These are phyloP conservation scores for Ahaetulla prasina DNA, from an alignment of 2,113 vertebrate genomes.

Conservation along the genomic window DNA sequence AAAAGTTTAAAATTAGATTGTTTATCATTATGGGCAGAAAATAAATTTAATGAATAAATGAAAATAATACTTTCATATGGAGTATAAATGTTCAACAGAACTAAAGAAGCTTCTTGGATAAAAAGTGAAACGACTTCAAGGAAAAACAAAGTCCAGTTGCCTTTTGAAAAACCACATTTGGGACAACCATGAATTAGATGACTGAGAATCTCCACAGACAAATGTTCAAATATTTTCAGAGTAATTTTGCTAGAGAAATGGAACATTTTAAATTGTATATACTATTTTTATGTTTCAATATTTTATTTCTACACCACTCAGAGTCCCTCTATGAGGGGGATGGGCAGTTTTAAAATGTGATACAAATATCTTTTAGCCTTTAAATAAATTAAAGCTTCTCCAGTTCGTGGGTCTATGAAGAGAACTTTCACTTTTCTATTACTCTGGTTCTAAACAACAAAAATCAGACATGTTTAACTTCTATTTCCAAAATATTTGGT, in stretches of 20 bases:
- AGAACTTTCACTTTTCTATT: constrained; percentile 70
- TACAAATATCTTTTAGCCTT: constrained; percentile 63
- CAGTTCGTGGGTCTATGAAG: constrained; percentile 59
- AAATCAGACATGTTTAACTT: constrained; percentile 60
- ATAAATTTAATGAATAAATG: not conserved
- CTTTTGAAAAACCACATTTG: not conserved
- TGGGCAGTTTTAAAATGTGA: not conserved
- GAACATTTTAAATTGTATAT: constrained; percentile 45
- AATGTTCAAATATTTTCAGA: constrained; percentile 75
- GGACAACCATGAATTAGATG: not conserved
- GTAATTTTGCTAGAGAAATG: constrained; percentile 71
- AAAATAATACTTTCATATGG: constrained; percentile 73
- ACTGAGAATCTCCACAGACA: constrained; percentile 34
- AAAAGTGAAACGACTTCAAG: not conserved
- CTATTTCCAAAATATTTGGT: constrained; percentile 40
- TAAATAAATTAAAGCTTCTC: constrained; percentile 62
- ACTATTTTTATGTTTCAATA: not conserved
- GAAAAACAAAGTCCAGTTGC: not conserved
- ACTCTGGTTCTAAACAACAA: constrained; percentile 65
- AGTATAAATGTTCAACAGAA: constrained; percentile 75
- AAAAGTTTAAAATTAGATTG: constrained; percentile 67
- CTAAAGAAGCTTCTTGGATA: not conserved
- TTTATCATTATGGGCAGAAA: constrained; percentile 56
- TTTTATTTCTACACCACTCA: not conserved
- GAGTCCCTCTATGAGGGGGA: not conserved